Base-by-base conservation (phyloP, 2,113 vertebrate genomes). In the Melanostigma gelatinosum region DNA sequence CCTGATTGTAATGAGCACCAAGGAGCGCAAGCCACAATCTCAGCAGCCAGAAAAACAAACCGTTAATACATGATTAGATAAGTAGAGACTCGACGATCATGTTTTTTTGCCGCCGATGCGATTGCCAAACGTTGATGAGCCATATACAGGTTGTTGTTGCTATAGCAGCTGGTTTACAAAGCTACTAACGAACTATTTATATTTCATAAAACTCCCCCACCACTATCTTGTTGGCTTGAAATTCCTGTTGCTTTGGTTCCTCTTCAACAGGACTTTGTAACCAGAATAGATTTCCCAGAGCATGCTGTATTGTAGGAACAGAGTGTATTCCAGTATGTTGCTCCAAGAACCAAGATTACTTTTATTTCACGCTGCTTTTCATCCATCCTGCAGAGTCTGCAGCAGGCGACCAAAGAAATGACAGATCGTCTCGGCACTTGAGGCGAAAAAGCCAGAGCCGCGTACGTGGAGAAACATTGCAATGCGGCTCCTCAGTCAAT, bases 321-420 rank as follows among this genome's bases (percentile, higher is more conserved):
- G 77, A 42, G 81, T 78, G 72, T 72, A 65, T 87, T 78, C 67
- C 77, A 73, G 85, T 65, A 57, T 68, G 83, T 88, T 82, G 84
- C 87, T 83, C 82, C 57, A 4, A 82, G 82, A 87, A 66, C 50
- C 72, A 6, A 89, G 88, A 88, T 89, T 80, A 90, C 90, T 90
- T 93, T 92, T 87, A 86, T 87, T 91, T 84, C 88, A 87, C 77
- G 65, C 85, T 69, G 88, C 77, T 80, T 85, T 88, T 87, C 87
- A 89, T 89, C 85, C 87, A 54, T 81, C 85, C 80, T 77, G 72
- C 48, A 10, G 66, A 73, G 66, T 75, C 69, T 77, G 34, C 62
- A 85, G 82, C 38, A 20, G 86, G 75, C 58, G 38, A 72, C 79
- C 65, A 24, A 20, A 86, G 70, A 60, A 77, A 87, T 92, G 90